Evolutionary conservation across 1,140 invertebrate species (phyloP).

Genomic region (Thaumetopoea pityocampa): DNA sequence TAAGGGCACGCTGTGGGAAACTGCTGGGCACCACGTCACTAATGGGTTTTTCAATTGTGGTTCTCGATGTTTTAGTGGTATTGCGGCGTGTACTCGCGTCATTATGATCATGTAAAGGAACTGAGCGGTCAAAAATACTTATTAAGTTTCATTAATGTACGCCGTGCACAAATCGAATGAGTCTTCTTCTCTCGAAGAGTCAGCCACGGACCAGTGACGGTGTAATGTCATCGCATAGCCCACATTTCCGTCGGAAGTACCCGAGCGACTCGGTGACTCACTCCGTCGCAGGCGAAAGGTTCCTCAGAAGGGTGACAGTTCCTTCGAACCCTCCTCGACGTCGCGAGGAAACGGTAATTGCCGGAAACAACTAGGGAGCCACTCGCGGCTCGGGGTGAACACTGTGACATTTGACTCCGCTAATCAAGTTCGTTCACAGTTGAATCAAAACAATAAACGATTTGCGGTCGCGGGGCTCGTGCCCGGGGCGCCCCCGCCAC

Average conservation of each 20-base stretch:
- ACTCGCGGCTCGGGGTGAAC: slow-evolving; percentile 56
- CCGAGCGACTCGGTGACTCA: slow-evolving; percentile 33
- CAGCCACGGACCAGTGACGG: slow-evolving; percentile 6
- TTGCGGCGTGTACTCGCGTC: too few species aligned
- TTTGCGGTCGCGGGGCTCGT: too few species aligned
- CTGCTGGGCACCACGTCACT: slow-evolving; percentile 4
- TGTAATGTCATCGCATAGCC: slow-evolving; percentile 29
- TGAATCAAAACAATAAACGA: slow-evolving; percentile 57
- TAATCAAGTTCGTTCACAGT: slow-evolving; percentile 58
- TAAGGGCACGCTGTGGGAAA: slow-evolving; percentile 33
- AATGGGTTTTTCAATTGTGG: slow-evolving; percentile 3
- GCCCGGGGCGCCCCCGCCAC: too few species aligned
- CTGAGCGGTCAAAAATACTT: too few species aligned
- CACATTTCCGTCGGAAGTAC: slow-evolving; percentile 67
- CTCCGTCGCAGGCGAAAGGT: slow-evolving; percentile 53
- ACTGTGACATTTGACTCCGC: slow-evolving; percentile 67
- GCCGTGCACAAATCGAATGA: slow-evolving; percentile 4
- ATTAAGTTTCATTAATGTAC: not conserved
- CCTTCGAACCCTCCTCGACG: slow-evolving; percentile 40
- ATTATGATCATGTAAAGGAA: too few species aligned
- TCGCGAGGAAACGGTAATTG: slow-evolving; percentile 65
- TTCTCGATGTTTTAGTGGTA: slow-evolving; percentile 6
- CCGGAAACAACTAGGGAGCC: slow-evolving; percentile 62
- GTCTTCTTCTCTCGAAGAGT: slow-evolving; percentile 10
- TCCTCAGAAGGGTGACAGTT: slow-evolving; percentile 47